Percentiles rank a stretch among this genome's conserved stretches.
Conservation (phyloP, 2,113 vertebrate species). For the Periophthalmus modestus region DNA sequence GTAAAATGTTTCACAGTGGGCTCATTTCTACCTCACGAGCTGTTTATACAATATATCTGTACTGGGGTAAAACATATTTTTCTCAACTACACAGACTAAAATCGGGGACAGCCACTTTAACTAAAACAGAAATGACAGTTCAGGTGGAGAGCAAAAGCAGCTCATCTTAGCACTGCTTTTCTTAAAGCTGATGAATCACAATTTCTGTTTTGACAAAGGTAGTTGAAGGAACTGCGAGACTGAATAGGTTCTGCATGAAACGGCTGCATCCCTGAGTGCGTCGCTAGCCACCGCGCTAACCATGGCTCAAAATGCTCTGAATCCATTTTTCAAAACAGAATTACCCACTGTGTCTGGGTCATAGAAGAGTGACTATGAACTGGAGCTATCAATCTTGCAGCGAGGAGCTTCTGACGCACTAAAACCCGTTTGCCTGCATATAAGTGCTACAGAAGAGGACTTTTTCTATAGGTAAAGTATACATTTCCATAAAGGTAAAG, state of each 20-base stretch:
- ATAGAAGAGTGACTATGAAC: constrained; percentile 1
- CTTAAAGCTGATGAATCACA: not conserved
- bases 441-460: not conserved
- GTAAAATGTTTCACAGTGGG: too few relatives aligned
- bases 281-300: constrained; percentile 7
- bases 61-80: too few relatives aligned
- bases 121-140: not conserved
- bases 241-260: not conserved
- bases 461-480: constrained; percentile 2
- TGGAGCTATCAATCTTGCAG: not conserved
- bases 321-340: constrained; percentile 25
- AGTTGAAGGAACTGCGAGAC: not conserved
- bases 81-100: too few relatives aligned
- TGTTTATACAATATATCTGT: too few relatives aligned
- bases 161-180: not conserved
- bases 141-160: not conserved
- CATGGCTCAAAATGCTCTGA: constrained; percentile 18
- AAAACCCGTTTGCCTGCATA: constrained; percentile 14
- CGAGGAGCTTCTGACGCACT: not conserved
- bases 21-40: too few relatives aligned
- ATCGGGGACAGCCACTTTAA: too few relatives aligned
- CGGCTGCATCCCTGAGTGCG: constrained; percentile 1
- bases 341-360: constrained; percentile 16
- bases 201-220: not conserved
- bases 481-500: constrained; percentile 6